Base-by-base conservation (phyloP, 2,797 vertebrate species). In the Vipera latastei region DNA sequence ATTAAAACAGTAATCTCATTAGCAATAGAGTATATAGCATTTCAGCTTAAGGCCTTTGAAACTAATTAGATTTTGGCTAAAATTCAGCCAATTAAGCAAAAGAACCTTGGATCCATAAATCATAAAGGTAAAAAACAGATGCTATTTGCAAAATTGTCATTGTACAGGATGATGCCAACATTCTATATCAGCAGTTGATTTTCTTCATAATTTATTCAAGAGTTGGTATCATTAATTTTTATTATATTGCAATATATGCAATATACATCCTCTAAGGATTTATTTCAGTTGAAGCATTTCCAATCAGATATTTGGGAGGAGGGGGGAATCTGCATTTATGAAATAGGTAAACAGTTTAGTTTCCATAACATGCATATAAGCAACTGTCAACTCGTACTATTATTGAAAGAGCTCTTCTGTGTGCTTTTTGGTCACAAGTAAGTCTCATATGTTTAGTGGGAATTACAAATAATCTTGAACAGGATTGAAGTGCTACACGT, bases 1-100 rank as follows among this genome's bases (percentile, higher is more conserved):
- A 92, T 91, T 93, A 90, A 65, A 90, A 91, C 8, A 87, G 90
- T 56, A 89, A 12, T n/a, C 22, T 94, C 89, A 59, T 89, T 20
- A 94, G 95, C 89, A 89, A 56, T 13, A 32, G 32, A 32, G 32
- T 32, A 20, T 7, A 92, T 1, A 87, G 2, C 4, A 28, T 28
- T 93, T 93, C 38, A 85, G 90, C 14, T 69, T 57, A 91, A 93
- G 90, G 91, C 2, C n/a, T 13, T 73, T 61, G 65, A 88, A 85
- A 88, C 63, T 63, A 83, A 91, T 57, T 63, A 90, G 38, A 32
- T 32, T 93, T 90, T 88, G 89, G 89, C 86, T 88, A 55, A 73
- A 88, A 55, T 93, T 86, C 89, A 73, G 85, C 16, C 89, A 73
- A 90, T 92, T 59, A 90, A 88, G 38, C n/a, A 51, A 53, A 38